Conservation (phyloP, 2,888 invertebrate genomes). For the Timema podura region DNA sequence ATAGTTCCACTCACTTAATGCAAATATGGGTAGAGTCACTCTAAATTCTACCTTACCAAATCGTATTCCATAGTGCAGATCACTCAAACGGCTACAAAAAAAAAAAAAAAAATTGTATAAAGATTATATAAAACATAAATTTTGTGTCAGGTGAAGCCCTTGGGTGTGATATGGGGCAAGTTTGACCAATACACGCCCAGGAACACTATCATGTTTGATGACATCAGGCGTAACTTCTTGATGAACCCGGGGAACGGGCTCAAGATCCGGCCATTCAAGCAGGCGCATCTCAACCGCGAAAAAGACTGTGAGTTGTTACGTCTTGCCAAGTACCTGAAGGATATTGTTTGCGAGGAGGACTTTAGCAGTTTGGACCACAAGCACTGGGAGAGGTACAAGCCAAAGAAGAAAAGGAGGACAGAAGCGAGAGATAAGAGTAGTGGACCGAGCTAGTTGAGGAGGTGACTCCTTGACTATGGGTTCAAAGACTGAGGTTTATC, state of each 20-base stretch:
- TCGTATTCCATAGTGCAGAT: too few relatives aligned
- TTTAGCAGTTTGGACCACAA: slow-evolving; percentile 82
- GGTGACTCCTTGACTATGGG: too few relatives aligned
- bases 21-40: too few relatives aligned
- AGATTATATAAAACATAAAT: too few relatives aligned
- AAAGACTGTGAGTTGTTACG: slow-evolving; percentile 79
- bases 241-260: slow-evolving; percentile 96
- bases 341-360: slow-evolving; percentile 77
- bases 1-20: too few relatives aligned
- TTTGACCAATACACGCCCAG: slow-evolving; percentile 81
- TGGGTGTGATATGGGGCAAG: slow-evolving; percentile 96
- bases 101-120: too few relatives aligned
- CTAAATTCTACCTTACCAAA: too few relatives aligned
- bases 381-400: slow-evolving; percentile 82
- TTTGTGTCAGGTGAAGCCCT: slow-evolving; percentile 73
- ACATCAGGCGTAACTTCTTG: slow-evolving; percentile 89
- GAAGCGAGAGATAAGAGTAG: background rate
- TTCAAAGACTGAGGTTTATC: too few relatives aligned
- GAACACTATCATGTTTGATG: slow-evolving; percentile 98
- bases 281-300: slow-evolving; percentile 83
- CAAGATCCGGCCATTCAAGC: slow-evolving; percentile 83
- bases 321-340: slow-evolving; percentile 74
- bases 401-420: slow-evolving; percentile 41
- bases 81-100: too few relatives aligned
- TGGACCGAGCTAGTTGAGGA: background rate